Evolutionary conservation across 2,797 vertebrate genomes (phyloP).

Genomic region (Myotis findleyi): DNA sequence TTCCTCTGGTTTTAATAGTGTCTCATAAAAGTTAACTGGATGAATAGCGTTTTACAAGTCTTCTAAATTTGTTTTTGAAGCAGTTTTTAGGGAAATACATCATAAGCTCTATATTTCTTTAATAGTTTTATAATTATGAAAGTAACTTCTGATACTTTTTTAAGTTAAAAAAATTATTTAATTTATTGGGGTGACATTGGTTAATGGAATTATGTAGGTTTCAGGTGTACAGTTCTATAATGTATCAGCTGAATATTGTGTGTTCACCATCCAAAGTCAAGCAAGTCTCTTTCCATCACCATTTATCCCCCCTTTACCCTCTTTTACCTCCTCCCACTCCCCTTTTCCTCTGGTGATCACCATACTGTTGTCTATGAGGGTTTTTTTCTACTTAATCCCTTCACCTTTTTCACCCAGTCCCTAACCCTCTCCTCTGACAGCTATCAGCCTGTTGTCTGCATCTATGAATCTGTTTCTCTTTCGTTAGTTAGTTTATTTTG

Average conservation of each 20-base stretch:
- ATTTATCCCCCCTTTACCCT: neutral
- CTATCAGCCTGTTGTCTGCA: neutral
- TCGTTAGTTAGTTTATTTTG: neutral
- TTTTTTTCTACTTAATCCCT: neutral
- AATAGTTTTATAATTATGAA: conserved; percentile 20
- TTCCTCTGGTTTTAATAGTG: conserved; percentile 3
- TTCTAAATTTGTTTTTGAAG: neutral
- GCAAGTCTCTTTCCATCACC: neutral
- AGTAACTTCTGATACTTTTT: neutral
- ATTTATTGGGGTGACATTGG: neutral
- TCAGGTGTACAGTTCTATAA: no score
- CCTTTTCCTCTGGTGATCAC: neutral
- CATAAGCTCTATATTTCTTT: neutral
- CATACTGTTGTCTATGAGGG: neutral
- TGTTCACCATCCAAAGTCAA: no score
- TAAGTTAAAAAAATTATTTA: neutral
- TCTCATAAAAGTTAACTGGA: neutral
- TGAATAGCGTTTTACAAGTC: neutral
- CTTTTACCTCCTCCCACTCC: neutral
- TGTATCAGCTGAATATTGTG: no score
- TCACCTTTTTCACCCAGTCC: neutral
- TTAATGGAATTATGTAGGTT: no score
- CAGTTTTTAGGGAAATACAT: neutral
- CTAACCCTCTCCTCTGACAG: neutral
- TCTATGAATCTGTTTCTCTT: neutral